A percentile compares a stretch with the other conserved stretches of the same genome.
These are phyloP conservation scores for Neodiprion virginianus DNA, from an alignment of 1,140 invertebrate genomes.

Conservation along the genomic window DNA sequence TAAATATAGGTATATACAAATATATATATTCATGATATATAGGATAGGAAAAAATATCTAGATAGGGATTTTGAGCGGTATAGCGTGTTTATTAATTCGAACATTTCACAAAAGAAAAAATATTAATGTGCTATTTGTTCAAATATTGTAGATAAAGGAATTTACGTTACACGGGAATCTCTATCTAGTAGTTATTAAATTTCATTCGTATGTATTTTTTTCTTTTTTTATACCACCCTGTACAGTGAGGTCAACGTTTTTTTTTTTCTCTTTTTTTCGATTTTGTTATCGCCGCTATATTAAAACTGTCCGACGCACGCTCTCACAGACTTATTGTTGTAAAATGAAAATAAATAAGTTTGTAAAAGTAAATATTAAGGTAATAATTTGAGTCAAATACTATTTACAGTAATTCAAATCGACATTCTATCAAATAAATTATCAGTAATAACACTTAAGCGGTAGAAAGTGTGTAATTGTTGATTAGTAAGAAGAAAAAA, in stretches of 20 bases:
- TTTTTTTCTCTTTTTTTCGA: conserved; percentile 18
- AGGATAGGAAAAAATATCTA: conserved; percentile 28
- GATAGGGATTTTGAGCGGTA: conserved; percentile 46
- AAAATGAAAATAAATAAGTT: not conserved
- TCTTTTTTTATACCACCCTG: not conserved
- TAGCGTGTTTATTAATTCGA: conserved; percentile 17
- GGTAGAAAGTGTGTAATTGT: conserved; percentile 1
- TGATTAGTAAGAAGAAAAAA: not conserved
- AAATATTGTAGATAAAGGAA: conserved; percentile 36
- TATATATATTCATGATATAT: conserved; percentile 15
- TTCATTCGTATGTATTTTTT: not conserved
- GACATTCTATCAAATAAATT: not conserved
- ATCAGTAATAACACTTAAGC: not conserved
- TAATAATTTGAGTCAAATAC: not conserved
- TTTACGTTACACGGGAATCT: not conserved
- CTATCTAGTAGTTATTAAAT: not conserved
- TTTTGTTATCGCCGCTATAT: conserved; percentile 4
- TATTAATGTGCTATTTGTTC: too few relatives aligned
- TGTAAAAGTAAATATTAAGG: not conserved
- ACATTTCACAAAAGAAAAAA: not conserved
- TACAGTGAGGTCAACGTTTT: not conserved
- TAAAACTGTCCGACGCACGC: conserved; percentile 9
- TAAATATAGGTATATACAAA: conserved; percentile 37
- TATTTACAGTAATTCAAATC: not conserved
- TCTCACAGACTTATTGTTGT: not conserved